These are phyloP conservation scores for Halocaridina rubra DNA, from an alignment of 2,888 invertebrate genomes.

Conservation along the genomic window DNA sequence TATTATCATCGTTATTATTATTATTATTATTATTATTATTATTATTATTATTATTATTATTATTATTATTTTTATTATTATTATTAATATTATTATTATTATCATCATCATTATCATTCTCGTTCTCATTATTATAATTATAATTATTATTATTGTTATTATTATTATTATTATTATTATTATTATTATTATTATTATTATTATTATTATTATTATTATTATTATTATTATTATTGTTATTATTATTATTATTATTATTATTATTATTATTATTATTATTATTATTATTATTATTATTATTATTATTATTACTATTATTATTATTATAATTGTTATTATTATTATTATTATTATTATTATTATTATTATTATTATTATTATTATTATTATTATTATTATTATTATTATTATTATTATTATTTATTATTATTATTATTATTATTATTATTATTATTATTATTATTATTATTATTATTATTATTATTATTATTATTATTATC, in stretches of 20 bases:
- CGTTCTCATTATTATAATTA: no score
- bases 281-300: background rate
- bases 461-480: no score
- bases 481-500: slow-evolving; percentile 12
- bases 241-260: background rate
- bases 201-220: background rate
- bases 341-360: background rate
- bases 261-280: background rate
- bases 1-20: no score
- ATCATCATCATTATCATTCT: no score
- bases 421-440: background rate
- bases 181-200: slow-evolving; percentile 3
- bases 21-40: no score
- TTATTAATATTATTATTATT: background rate
- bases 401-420: background rate
- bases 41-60: no score
- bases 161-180: background rate
- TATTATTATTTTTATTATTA: no score
- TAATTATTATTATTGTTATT: background rate
- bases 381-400: background rate
- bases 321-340: background rate
- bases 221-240: background rate
- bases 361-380: background rate
- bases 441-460: background rate
- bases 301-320: background rate